Evolutionary conservation across 2,113 vertebrate species (phyloP), one percentile per base, ranked within the genome.

Genomic region (Nothoprocta pentlandii): DNA sequence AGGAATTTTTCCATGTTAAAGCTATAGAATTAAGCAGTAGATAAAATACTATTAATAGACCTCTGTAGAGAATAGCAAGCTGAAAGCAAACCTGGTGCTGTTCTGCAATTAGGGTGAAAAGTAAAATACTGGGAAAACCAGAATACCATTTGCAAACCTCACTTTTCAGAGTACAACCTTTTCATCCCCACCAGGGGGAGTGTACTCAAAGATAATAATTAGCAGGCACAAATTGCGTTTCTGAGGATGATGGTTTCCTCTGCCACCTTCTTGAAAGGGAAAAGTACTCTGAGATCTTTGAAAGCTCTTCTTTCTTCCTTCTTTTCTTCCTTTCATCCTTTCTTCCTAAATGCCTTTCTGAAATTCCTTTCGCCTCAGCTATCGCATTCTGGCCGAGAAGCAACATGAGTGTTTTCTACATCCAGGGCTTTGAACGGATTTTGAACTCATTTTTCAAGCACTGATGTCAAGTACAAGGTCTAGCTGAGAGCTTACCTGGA

Each of bases 111-210:
- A 96, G 90, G 75, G 67, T 87, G 92, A 95, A 87, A 93, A 96
- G 92, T 91, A 91, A 96, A 95, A 92, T 83, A 92, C 4, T 10
- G 63, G 68, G 42, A 73, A 89, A 77, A 87, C 58, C 89, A 59
- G 92, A 77, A 77, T 36, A 25, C 62, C 70, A 28, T 85, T 96
- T 86, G 12, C 3, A 2, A 62, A 49, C 53, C 89, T 80, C 80
- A 42, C 51, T 86, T 93, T 83, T 49, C 73, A 47, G 93, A 64
- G 82, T 20, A 16, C 13, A 86, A 84, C 49, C 76, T 92, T 95
- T 94, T 95, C 87, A 93, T 93, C 85, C 94, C 97, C 97, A 92
- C 91, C 95, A 96, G 95, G 74, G 95, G 95, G 94, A 91, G 91
- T 3, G 73, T 54, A 88, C 76, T 94, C 74, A 71, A 92, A 47